Evolutionary conservation across 1,140 invertebrate genomes (phyloP).

Genomic region (Drosophila equinoxialis): DNA sequence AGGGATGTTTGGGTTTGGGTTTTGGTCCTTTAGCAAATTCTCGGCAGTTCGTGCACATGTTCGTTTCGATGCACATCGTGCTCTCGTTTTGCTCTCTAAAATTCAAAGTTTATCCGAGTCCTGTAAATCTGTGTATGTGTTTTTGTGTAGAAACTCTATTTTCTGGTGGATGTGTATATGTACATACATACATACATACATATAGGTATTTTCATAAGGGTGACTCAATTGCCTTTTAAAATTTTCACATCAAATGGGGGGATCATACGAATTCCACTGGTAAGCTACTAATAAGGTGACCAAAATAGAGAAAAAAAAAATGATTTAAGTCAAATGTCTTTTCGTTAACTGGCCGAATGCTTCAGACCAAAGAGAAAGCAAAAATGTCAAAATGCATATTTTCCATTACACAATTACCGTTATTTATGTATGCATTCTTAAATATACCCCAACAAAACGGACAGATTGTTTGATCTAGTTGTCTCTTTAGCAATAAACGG

Average conservation of each 20-base stretch:
- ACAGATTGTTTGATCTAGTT: too few relatives aligned
- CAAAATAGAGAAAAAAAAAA: too few relatives aligned
- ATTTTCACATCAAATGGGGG: background rate
- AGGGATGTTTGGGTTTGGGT: background rate
- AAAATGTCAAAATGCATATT: too few relatives aligned
- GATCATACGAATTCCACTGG: background rate
- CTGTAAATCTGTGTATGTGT: background rate
- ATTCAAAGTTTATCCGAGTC: slow-evolving; percentile 5
- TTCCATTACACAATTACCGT: too few relatives aligned
- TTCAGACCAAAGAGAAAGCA: too few relatives aligned
- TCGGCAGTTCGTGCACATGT: slow-evolving; percentile 1
- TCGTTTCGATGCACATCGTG: background rate
- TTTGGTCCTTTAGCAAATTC: slow-evolving; percentile 14
- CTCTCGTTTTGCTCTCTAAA: slow-evolving; percentile 20
- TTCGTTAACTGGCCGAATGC: too few relatives aligned
- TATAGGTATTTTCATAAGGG: background rate
- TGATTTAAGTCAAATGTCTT: too few relatives aligned
- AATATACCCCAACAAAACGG: too few relatives aligned
- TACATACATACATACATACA: too few relatives aligned
- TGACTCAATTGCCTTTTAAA: background rate
- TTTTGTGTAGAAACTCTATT: background rate
- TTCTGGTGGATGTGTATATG: background rate
- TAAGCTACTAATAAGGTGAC: too few relatives aligned
- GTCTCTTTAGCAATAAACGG: too few relatives aligned
- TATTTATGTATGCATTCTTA: too few relatives aligned